Evolutionary conservation across 2,888 invertebrate genomes (phyloP).

Genomic region (Sphecodes monilicornis): DNA sequence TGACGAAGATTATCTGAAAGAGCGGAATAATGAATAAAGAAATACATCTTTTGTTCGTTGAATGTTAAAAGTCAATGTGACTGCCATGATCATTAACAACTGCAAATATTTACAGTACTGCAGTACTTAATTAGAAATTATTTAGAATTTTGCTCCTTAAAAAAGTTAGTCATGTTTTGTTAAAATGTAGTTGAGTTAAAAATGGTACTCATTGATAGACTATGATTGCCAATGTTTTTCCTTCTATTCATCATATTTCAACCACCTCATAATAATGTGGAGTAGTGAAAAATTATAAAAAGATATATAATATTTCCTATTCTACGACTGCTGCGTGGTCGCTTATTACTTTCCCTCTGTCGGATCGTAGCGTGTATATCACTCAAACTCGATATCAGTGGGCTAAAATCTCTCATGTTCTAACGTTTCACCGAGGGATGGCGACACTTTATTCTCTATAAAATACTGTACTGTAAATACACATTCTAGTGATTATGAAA

Average conservation of each 20-base stretch:
- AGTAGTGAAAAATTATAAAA: neutral
- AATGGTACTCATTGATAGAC: neutral
- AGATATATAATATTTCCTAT: neutral
- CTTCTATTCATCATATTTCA: neutral
- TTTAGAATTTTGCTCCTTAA: no score
- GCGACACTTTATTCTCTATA: slow-evolving; percentile 63
- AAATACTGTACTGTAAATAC: neutral
- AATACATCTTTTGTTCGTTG: no score
- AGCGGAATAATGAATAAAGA: no score
- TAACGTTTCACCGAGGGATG: slow-evolving; percentile 65
- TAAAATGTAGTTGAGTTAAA: no score
- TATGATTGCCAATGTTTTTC: neutral
- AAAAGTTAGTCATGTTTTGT: no score
- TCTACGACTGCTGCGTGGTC: neutral
- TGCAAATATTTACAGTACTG: no score
- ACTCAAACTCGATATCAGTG: neutral
- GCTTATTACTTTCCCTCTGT: neutral
- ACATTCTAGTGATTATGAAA: neutral
- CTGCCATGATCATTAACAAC: no score
- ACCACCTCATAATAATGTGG: neutral
- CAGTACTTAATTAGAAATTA: no score
- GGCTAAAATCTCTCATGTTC: neutral
- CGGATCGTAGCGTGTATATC: slow-evolving; percentile 5
- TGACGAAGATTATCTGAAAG: no score
- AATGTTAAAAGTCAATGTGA: no score